Evolutionary conservation across 2,113 vertebrate genomes (phyloP), one percentile per base, ranked within the genome.

Genomic region (Hipposideros armiger): DNA sequence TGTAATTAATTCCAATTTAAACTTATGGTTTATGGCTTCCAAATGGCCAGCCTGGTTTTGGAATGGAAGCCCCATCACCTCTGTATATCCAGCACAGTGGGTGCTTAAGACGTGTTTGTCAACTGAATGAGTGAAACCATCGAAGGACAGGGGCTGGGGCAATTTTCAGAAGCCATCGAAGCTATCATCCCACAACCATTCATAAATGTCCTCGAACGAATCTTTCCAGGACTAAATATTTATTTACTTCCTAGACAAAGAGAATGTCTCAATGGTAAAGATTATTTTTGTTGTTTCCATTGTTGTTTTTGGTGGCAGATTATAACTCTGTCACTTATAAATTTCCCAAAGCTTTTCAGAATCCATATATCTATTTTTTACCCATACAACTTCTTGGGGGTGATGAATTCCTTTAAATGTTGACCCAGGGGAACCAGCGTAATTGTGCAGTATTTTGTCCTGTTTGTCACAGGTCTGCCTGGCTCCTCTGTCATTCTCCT

Each of bases 181-280:
- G 4, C 67, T 32, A 2, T 42, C n/a, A 14, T 42, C 47, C 16
- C 32, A 3, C 28, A 1, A 2, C 28, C 7, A 1, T 1, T 5
- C 7, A 0, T 17, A 11, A 11, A 17, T 1, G 0, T 16, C 42
- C 32, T 11, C 4, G 30, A 36, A 74, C 16, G 16, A 5, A 22
- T 32, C 45, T 24, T 36, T 13, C 28, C 47, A 19, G 0, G 20
- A 24, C 0, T 40, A 19, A 47, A 16, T 47, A 16, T 14, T 4
- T 47, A 16, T 14, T 4, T 4, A 19, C 22, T 30, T 20, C 40
- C 74, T 26, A 13, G 19, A 15, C 40, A 22, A n/a, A 50, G 32
- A 52, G 32, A 9, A 8, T 0, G 3, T 5, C 16, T 26, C 32
- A 6, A 0, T 0, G 0, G 58, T 11, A 3, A 24, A 32, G 32